Conservation (phyloP, 2,113 vertebrate species). For the Xiphophorus couchianus region DNA sequence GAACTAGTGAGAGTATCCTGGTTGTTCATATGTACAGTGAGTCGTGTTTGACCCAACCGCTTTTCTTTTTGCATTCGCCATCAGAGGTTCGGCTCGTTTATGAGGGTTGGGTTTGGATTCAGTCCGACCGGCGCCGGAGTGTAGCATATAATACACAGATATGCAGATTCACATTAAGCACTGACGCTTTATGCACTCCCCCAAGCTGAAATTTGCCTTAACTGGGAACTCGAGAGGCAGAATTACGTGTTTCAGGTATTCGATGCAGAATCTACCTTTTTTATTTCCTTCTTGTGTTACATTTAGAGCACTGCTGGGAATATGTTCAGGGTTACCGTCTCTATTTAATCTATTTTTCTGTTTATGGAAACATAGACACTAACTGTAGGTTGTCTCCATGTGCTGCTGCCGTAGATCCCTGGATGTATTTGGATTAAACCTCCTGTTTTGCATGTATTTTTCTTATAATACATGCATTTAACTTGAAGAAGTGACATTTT, state of each 20-base stretch:
- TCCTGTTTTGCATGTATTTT: neutral
- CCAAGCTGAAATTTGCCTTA: constrained; percentile 77
- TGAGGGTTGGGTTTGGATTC: constrained; percentile 19
- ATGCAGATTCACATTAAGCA: constrained; percentile 70
- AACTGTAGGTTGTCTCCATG: constrained; percentile 32
- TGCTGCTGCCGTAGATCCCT: constrained; percentile 2
- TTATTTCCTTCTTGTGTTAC: constrained; percentile 61
- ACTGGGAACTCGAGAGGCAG: constrained; percentile 60
- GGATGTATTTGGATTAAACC: constrained; percentile 26
- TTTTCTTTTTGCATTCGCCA: constrained; percentile 50
- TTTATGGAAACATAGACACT: constrained; percentile 10
- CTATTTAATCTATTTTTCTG: constrained; percentile 39
- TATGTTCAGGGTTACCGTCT: constrained; percentile 61
- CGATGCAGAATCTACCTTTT: constrained; percentile 77
- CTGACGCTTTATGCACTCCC: constrained; percentile 75
- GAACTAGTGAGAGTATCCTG: constrained; percentile 38
- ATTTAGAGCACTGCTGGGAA: constrained; percentile 68
- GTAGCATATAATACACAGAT: constrained; percentile 69
- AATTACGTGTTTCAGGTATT: constrained; percentile 77
- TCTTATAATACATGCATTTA: too few species aligned
- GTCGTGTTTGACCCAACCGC: constrained; percentile 57
- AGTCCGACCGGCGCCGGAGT: constrained; percentile 37
- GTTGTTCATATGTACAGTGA: constrained; percentile 72
- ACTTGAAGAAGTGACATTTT: neutral
- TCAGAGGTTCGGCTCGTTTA: neutral